Evolutionary conservation across 2,797 vertebrate species (phyloP).

Genomic region (Hafferia zeledoni): DNA sequence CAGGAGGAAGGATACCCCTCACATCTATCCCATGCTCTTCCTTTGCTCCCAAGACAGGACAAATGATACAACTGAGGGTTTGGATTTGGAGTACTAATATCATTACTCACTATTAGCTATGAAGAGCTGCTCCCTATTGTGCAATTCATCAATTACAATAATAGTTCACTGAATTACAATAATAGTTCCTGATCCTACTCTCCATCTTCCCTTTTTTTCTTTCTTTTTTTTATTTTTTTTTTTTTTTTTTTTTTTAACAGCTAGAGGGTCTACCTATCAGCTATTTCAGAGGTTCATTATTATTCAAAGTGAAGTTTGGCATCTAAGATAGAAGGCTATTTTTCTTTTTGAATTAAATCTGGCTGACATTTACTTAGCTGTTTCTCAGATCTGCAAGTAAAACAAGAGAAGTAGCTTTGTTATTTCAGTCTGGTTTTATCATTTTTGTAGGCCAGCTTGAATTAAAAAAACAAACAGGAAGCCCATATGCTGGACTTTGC

Average conservation of each 20-base stretch:
- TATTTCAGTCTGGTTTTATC: slow-evolving; percentile 31
- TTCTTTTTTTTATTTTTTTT: neutral
- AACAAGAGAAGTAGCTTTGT: slow-evolving; percentile 33
- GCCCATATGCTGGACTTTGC: neutral
- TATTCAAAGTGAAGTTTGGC: neutral
- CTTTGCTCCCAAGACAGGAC: neutral
- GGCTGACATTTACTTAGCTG: slow-evolving; percentile 2
- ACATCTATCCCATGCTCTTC: neutral
- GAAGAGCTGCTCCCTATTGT: neutral
- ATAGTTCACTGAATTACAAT: neutral
- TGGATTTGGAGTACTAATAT: neutral
- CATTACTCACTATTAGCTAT: neutral
- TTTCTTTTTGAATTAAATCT: slow-evolving; percentile 17
- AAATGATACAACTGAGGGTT: neutral
- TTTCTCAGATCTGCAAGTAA: slow-evolving; percentile 34
- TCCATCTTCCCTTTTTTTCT: rapidly evolving
- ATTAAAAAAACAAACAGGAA: slow-evolving; percentile 21
- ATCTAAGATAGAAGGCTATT: neutral
- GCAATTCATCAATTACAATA: neutral
- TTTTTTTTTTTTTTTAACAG: neutral
- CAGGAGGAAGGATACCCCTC: neutral
- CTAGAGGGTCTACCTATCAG: neutral
- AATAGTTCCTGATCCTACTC: neutral
- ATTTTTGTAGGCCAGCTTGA: neutral
- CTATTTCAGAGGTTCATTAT: neutral